These are phyloP conservation scores for Ciona savignyi DNA, from an alignment of 23 tunicate species.

Conservation along the genomic window DNA sequence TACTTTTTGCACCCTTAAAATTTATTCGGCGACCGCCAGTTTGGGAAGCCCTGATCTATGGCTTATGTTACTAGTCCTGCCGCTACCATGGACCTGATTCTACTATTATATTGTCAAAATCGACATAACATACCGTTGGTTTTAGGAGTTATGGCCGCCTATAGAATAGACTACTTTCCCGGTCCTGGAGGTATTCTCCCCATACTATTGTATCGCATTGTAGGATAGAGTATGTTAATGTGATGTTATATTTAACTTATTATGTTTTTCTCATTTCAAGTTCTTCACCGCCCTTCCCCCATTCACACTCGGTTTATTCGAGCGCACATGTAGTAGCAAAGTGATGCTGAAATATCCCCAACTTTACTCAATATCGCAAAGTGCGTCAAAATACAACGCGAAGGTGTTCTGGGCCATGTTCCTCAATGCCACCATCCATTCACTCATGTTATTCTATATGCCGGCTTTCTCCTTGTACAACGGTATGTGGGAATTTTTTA, in stretches of 20 bases:
- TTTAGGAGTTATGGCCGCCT: too few relatives aligned
- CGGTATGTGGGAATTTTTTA: too few relatives aligned
- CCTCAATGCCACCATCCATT: conserved; percentile 78
- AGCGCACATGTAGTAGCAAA: conserved; percentile 76
- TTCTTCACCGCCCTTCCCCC: conserved; percentile 96
- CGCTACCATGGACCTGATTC: too few relatives aligned
- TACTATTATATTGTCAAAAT: too few relatives aligned
- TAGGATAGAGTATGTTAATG: too few relatives aligned
- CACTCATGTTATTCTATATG: conserved; percentile 68
- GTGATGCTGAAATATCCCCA: conserved; percentile 78
- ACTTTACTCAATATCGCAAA: conserved; percentile 78
- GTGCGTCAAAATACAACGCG: conserved; percentile 73
- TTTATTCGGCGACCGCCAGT: too few relatives aligned
- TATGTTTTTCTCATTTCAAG: conserved; percentile 19
- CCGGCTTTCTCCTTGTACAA: conserved; percentile 45
- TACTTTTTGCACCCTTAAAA: too few relatives aligned
- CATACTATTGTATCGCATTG: background rate
- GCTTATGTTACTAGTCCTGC: too few relatives aligned
- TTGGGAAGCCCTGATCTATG: too few relatives aligned
- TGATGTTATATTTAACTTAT: background rate
- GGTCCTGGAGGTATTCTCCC: too few relatives aligned
- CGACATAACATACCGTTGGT: too few relatives aligned
- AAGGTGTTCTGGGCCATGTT: conserved; percentile 94
- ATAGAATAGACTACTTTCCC: too few relatives aligned
- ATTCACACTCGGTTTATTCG: conserved; percentile 78